Percentiles rank a stretch among this genome's conserved stretches.
phyloP scores from a whole-genome alignment of 2,888 invertebrate species.

The Asteroscopus sphinx region DNA sequence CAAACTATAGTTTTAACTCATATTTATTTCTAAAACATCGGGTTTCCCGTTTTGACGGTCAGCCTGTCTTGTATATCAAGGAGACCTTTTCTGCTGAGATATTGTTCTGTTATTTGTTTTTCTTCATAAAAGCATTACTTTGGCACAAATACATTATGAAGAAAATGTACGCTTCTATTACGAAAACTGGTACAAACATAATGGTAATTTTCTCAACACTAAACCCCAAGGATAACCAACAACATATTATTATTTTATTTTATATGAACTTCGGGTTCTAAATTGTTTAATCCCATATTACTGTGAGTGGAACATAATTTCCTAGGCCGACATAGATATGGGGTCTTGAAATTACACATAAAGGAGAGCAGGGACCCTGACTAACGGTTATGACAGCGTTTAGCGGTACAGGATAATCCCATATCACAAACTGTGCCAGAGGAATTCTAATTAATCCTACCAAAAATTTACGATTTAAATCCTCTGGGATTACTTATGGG shows the following conservation, averaged over 20 bases:
- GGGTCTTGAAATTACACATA: constrained; percentile 47
- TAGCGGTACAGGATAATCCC: constrained; percentile 55
- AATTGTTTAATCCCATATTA: constrained; percentile 47
- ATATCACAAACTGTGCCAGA: constrained; percentile 62
- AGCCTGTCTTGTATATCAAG: too few species aligned
- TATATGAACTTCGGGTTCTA: constrained; percentile 30
- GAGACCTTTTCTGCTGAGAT: too few species aligned
- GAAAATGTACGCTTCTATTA: too few species aligned
- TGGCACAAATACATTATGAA: too few species aligned
- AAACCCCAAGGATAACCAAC: constrained; percentile 2
- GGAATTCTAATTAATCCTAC: constrained; percentile 73
- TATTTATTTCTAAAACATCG: too few species aligned
- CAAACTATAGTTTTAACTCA: too few species aligned
- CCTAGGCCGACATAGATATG: constrained; percentile 42
- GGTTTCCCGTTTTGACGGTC: too few species aligned
- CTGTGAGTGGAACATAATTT: constrained; percentile 42
- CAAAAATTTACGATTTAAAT: constrained; percentile 78
- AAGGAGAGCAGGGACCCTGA: constrained; percentile 38
- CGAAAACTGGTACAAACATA: too few species aligned
- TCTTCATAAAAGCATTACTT: too few species aligned
- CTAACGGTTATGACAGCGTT: constrained; percentile 55
- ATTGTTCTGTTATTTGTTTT: too few species aligned
- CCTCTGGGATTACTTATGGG: constrained; percentile 60
- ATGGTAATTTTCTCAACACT: too few species aligned
- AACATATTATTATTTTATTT: constrained; percentile 38